Evolutionary conservation across 2,797 vertebrate genomes (phyloP).

Genomic region (Bradypodion ventrale): DNA sequence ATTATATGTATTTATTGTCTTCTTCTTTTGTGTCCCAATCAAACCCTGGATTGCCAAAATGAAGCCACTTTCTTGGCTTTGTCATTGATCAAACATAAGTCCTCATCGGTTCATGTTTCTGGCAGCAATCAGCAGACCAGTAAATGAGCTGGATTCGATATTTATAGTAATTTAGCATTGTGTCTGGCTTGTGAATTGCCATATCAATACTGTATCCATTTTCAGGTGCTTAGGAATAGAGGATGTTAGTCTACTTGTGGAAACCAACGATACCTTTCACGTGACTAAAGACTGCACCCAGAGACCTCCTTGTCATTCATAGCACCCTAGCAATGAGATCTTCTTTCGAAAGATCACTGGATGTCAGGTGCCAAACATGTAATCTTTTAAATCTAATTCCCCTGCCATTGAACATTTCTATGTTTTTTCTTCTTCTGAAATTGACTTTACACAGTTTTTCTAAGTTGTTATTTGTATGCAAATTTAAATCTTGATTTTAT

Average conservation of each 20-base stretch:
- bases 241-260: neutral
- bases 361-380: neutral
- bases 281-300: neutral
- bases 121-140: no score
- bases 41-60: no score
- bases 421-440: neutral
- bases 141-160: no score
- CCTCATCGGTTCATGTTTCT: no score
- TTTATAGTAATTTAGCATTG: neutral
- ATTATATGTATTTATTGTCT: no score
- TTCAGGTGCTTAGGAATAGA: neutral
- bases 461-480: neutral
- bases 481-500: neutral
- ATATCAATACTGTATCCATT: neutral
- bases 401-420: neutral
- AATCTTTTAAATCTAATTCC: neutral
- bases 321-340: neutral
- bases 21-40: no score
- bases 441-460: neutral
- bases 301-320: neutral
- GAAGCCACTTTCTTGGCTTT: no score
- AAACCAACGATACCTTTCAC: neutral
- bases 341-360: neutral
- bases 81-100: no score
- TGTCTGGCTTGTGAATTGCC: neutral